phyloP scores from a whole-genome alignment of 1,140 invertebrate species.

The Epicauta chinensis region DNA sequence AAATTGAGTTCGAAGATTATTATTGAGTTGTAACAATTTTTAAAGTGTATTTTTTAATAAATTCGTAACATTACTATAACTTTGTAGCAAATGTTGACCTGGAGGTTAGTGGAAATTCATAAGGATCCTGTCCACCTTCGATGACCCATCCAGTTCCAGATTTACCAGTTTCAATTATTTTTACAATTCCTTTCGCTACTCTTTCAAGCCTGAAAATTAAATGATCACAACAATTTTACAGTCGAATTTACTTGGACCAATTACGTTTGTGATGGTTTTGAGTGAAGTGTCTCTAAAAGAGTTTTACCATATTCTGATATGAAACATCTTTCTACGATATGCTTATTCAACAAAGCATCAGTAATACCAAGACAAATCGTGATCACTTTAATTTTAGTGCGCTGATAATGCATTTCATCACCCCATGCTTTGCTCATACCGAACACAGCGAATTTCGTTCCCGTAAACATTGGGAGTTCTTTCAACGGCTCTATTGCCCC shows the following conservation, averaged over 20 bases:
- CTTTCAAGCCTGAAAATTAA: too few relatives aligned
- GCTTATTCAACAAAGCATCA: constrained; percentile 21
- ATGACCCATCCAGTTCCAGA: constrained; percentile 26
- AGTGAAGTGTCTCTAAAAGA: background rate
- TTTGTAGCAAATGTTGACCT: too few relatives aligned
- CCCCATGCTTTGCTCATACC: constrained; percentile 25
- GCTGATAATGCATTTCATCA: constrained; percentile 20
- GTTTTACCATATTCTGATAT: constrained; percentile 6
- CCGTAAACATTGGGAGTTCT: constrained; percentile 26
- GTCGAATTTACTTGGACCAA: too few relatives aligned
- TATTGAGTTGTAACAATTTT: too few relatives aligned
- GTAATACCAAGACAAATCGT: constrained; percentile 40
- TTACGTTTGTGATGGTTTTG: too few relatives aligned
- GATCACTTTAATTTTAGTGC: constrained; percentile 35
- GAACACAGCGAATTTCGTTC: constrained; percentile 28
- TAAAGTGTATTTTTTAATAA: too few relatives aligned
- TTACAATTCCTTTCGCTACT: too few relatives aligned
- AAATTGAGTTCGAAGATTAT: too few relatives aligned
- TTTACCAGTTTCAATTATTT: too few relatives aligned
- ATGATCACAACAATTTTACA: too few relatives aligned
- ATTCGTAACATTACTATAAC: too few relatives aligned
- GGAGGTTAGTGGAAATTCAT: too few relatives aligned
- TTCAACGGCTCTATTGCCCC: constrained; percentile 15
- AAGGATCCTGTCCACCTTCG: constrained; percentile 21
- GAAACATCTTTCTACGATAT: background rate